A percentile compares a stretch with the other conserved stretches of the same genome.
Evolutionary conservation across 2,888 invertebrate genomes (phyloP).

Genomic region (Drosophila birchii): DNA sequence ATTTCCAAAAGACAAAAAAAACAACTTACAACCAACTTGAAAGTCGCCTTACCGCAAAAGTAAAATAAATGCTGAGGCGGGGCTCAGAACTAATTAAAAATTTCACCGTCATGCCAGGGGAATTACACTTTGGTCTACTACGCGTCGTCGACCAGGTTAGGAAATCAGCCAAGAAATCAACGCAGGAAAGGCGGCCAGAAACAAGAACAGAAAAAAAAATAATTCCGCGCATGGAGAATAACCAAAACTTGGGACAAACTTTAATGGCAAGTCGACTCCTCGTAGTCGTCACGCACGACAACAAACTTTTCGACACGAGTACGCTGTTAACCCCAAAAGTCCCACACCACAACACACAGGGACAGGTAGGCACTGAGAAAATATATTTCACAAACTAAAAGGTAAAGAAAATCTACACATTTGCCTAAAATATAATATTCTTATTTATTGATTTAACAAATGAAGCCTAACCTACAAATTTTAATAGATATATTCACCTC

Average conservation of each 20-base stretch:
- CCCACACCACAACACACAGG: not conserved
- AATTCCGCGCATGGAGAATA: slow-evolving; percentile 55
- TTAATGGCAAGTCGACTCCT: slow-evolving; percentile 32
- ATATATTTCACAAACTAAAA: not conserved
- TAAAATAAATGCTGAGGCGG: slow-evolving; percentile 21
- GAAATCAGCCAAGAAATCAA: slow-evolving; percentile 72
- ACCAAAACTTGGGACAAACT: slow-evolving; percentile 38
- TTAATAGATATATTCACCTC: not conserved
- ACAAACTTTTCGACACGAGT: slow-evolving; percentile 46
- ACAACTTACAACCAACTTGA: slow-evolving; percentile 69
- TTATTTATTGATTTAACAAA: not conserved
- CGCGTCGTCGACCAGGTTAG: slow-evolving; percentile 65
- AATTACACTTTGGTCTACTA: slow-evolving; percentile 69
- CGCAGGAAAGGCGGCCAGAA: slow-evolving; percentile 17
- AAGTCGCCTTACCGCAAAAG: slow-evolving; percentile 36
- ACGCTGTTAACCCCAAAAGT: slow-evolving; percentile 42
- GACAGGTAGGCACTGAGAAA: slow-evolving; percentile 1
- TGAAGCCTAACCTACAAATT: not conserved
- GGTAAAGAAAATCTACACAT: not conserved
- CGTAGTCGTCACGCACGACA: slow-evolving; percentile 51
- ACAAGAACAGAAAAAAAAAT: slow-evolving; percentile 47
- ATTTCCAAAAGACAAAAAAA: slow-evolving; percentile 68
- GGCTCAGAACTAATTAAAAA: slow-evolving; percentile 71
- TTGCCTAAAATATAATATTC: not conserved
- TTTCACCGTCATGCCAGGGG: slow-evolving; percentile 78